Evolutionary conservation across 2,113 vertebrate genomes (phyloP).

Genomic region (Eleginops maclovinus): DNA sequence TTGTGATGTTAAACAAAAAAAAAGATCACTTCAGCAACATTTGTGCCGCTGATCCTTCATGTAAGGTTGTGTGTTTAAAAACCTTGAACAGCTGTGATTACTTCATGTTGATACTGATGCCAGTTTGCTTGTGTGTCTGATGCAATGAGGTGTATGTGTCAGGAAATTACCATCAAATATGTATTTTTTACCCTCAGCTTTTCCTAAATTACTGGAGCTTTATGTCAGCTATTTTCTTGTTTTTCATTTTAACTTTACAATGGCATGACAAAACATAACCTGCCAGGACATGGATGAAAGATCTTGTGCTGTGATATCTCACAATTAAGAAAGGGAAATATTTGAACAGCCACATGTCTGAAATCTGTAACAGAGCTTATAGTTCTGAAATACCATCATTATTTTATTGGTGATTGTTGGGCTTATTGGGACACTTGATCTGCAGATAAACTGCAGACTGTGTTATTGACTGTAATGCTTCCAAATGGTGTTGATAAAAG

Average conservation of each 20-base stretch:
- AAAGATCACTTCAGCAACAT: constrained; percentile 44
- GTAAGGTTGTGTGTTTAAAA: constrained; percentile 49
- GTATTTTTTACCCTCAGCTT: constrained; percentile 21
- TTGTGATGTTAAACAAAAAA: constrained; percentile 13
- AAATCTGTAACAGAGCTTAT: constrained; percentile 3
- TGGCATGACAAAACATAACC: background rate
- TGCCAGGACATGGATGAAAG: background rate
- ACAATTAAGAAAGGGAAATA: background rate
- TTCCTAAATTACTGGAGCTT: constrained; percentile 8
- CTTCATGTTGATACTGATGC: constrained; percentile 49
- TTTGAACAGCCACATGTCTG: constrained; percentile 3
- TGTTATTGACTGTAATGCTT: constrained; percentile 37
- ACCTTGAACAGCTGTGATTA: constrained; percentile 61
- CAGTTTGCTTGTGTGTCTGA: constrained; percentile 42
- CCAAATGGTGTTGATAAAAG: constrained; percentile 7
- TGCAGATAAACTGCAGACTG: constrained; percentile 20
- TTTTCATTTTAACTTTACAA: constrained; percentile 8
- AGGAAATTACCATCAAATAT: constrained; percentile 37
- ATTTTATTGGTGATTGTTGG: constrained; percentile 28
- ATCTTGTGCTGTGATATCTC: constrained; percentile 11
- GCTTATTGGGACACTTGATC: constrained; percentile 28
- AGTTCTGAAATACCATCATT: background rate
- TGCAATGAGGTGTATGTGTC: constrained; percentile 52
- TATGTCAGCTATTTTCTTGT: constrained; percentile 1
- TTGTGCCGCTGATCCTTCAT: constrained; percentile 49